phyloP scores from a whole-genome alignment of 2,113 vertebrate genomes.

The Penelope pileata region DNA sequence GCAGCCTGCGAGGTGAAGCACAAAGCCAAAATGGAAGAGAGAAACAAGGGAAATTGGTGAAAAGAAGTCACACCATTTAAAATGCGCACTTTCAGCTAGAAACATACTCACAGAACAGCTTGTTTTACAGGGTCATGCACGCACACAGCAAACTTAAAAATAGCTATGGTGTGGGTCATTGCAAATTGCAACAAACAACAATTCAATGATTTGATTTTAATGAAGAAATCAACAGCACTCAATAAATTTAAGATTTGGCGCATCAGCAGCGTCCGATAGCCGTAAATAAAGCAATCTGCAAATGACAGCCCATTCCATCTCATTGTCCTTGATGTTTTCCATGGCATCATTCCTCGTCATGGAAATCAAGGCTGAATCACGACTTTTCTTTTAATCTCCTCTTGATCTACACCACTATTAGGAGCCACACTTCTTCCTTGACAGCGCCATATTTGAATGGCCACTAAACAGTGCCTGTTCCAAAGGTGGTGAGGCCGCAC shows the following conservation, averaged over 20 bases:
- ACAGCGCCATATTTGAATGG: not conserved
- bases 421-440: conserved; percentile 21
- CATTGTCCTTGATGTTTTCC: conserved; percentile 54
- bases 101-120: rapidly evolving
- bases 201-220: not conserved
- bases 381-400: conserved; percentile 49
- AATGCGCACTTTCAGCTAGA: not conserved
- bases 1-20: not conserved
- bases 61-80: not conserved
- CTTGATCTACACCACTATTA: conserved; percentile 23
- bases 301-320: conserved; percentile 46
- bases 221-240: not conserved
- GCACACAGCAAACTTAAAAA: not conserved
- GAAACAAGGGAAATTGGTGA: not conserved
- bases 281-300: conserved; percentile 47
- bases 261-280: not conserved
- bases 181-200: conserved; percentile 7
- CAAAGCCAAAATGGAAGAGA: conserved; percentile 5
- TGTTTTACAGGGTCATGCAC: not conserved
- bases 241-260: conserved; percentile 40
- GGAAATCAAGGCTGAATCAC: conserved; percentile 19
- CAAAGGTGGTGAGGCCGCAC: not conserved
- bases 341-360: not conserved
- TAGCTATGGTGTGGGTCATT: not conserved
- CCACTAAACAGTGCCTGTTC: not conserved